phyloP scores from a whole-genome alignment of 2,888 invertebrate genomes.

The Autographa pulchrina region DNA sequence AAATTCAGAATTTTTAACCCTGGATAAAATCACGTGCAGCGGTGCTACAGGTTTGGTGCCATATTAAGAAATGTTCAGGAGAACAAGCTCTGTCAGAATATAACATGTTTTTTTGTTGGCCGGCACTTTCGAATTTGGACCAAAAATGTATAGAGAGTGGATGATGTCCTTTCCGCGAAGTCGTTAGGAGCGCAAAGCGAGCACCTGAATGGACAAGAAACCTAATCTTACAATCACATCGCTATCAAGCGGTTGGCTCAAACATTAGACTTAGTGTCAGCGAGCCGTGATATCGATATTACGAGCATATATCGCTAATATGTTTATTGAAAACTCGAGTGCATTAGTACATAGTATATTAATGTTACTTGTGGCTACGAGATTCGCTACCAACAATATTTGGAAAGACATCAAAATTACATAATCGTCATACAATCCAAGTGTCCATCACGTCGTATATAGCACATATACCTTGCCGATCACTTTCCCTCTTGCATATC shows the following conservation, averaged over 20 bases:
- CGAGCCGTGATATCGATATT: constrained; percentile 54
- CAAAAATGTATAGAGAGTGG: too few relatives aligned
- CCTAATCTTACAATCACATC: constrained; percentile 44
- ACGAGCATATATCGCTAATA: constrained; percentile 53
- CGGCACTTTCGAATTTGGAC: too few relatives aligned
- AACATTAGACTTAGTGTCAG: constrained; percentile 42
- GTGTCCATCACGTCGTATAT: constrained; percentile 48
- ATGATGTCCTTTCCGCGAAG: constrained; percentile 20
- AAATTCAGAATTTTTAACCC: too few relatives aligned
- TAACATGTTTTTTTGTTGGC: too few relatives aligned
- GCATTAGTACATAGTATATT: constrained; percentile 64
- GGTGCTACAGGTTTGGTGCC: too few relatives aligned
- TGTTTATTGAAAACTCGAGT: constrained; percentile 69
- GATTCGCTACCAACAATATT: constrained; percentile 54
- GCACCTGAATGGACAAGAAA: constrained; percentile 35
- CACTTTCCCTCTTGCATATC: constrained; percentile 52
- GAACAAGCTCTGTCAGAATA: too few relatives aligned
- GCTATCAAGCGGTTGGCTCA: constrained; percentile 57
- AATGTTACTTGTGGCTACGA: constrained; percentile 53
- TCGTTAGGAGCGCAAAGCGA: constrained; percentile 13
- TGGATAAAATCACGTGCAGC: too few relatives aligned
- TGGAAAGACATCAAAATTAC: constrained; percentile 64
- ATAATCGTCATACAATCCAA: constrained; percentile 39
- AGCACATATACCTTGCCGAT: constrained; percentile 40
- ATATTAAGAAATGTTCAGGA: too few relatives aligned